Percentiles rank a stretch among this genome's conserved stretches.
phyloP scores from a whole-genome alignment of 1,140 invertebrate genomes.

The Drosophila grimshawi region DNA sequence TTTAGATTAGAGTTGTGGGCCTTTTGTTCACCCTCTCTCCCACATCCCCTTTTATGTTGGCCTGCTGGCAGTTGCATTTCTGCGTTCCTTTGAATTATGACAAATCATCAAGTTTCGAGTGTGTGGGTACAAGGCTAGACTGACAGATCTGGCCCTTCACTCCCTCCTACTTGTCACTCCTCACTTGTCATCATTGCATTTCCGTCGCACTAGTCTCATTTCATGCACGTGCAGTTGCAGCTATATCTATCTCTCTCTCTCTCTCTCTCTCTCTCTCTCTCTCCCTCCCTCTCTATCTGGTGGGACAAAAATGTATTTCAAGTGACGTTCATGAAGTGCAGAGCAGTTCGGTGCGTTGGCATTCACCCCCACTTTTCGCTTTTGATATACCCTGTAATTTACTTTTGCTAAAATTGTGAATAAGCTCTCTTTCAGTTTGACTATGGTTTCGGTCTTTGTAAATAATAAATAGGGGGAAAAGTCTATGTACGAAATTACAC shows the following conservation, averaged over 20 bases:
- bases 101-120: conserved; percentile 77
- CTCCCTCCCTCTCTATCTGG: not conserved
- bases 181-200: conserved; percentile 15
- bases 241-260: not conserved
- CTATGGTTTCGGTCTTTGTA: no score
- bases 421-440: no score
- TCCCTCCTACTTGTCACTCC: conserved; percentile 16
- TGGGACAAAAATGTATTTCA: conserved; percentile 66
- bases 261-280: not conserved
- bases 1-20: not conserved
- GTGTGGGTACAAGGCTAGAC: conserved; percentile 56
- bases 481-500: no score
- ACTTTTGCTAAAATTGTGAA: not conserved
- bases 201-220: conserved; percentile 49
- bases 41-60: not conserved
- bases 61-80: conserved; percentile 16
- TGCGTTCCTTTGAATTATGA: conserved; percentile 63
- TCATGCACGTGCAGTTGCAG: conserved; percentile 59
- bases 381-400: conserved; percentile 30
- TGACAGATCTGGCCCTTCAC: conserved; percentile 28
- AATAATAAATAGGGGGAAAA: no score
- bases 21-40: not conserved
- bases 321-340: conserved; percentile 77
- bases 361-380: conserved; percentile 33
- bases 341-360: conserved; percentile 46